Evolutionary conservation across 2,888 invertebrate genomes (phyloP).

Genomic region (Muscina levida): DNA sequence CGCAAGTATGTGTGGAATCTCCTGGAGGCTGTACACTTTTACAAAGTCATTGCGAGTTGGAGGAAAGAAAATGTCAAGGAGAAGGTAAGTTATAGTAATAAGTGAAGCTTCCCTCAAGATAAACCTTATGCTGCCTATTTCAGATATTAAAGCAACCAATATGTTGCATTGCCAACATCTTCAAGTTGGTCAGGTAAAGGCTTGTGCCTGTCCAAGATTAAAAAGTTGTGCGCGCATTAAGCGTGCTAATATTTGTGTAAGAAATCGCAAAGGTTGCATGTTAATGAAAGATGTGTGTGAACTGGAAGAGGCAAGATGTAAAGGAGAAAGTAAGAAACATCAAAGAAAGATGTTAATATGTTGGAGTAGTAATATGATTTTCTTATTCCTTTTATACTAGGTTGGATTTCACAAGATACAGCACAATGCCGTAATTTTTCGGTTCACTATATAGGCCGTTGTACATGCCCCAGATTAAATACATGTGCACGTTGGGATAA

Average conservation of each 20-base stretch:
- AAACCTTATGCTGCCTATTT: neutral
- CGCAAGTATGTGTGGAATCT: slow-evolving; percentile 29
- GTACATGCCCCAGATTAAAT: slow-evolving; percentile 36
- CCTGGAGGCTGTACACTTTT: slow-evolving; percentile 15
- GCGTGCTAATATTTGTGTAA: slow-evolving; percentile 10
- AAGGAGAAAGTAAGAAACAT: slow-evolving; percentile 45
- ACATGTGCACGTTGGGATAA: slow-evolving; percentile 17
- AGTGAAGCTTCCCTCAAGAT: neutral
- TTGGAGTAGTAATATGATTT: neutral
- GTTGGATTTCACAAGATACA: slow-evolving; percentile 11
- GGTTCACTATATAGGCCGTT: neutral
- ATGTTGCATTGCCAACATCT: slow-evolving; percentile 43
- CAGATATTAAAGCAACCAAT: slow-evolving; percentile 35
- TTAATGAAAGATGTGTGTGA: slow-evolving; percentile 47
- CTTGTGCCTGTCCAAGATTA: slow-evolving; percentile 47
- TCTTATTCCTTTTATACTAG: neutral
- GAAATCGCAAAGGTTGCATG: slow-evolving; percentile 16
- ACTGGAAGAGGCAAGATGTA: slow-evolving; percentile 47
- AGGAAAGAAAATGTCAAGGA: slow-evolving; percentile 40
- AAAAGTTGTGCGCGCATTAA: slow-evolving; percentile 24
- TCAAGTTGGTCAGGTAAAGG: neutral
- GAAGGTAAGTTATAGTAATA: slow-evolving; percentile 32
- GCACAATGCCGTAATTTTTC: slow-evolving; percentile 46
- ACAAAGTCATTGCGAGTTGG: slow-evolving; percentile 45
- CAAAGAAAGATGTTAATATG: neutral